These are phyloP conservation scores for Pseudorhombus dupliciocellatus DNA, from an alignment of 2,113 vertebrate species.

Conservation along the genomic window DNA sequence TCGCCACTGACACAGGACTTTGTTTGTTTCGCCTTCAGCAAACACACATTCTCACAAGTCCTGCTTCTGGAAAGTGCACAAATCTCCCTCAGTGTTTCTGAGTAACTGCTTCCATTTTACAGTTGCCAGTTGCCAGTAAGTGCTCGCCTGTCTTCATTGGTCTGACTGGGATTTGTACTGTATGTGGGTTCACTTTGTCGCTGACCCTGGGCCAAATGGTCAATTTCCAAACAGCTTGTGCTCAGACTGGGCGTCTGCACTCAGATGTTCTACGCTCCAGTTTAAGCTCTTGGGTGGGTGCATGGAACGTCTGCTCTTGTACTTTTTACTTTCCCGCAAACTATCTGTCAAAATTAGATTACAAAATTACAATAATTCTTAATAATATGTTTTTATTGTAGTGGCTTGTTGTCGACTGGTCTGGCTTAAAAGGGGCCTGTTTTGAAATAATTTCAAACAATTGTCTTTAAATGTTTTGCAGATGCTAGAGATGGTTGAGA, in stretches of 20 bases:
- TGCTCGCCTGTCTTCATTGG: conserved; percentile 16
- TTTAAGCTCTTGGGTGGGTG: too few relatives aligned
- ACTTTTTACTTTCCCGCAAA: too few relatives aligned
- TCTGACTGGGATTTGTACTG: conserved; percentile 19
- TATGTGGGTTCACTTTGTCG: conserved; percentile 24
- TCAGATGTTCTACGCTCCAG: too few relatives aligned
- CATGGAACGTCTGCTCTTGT: too few relatives aligned
- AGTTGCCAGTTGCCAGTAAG: conserved; percentile 11
- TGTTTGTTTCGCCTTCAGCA: conserved; percentile 39
- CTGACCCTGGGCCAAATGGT: conserved; percentile 4
- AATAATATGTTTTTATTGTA: too few relatives aligned
- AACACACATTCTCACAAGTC: conserved; percentile 19
- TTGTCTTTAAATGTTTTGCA: too few relatives aligned
- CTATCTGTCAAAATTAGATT: too few relatives aligned
- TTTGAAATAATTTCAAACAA: too few relatives aligned
- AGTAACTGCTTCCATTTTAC: conserved; percentile 33
- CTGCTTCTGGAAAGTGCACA: conserved; percentile 26
- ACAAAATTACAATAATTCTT: too few relatives aligned
- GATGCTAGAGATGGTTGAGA: neutral
- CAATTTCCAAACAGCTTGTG: neutral
- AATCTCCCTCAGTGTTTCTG: conserved; percentile 2
- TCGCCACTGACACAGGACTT: conserved; percentile 32
- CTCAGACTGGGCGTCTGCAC: too few relatives aligned
- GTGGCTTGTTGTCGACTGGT: too few relatives aligned
- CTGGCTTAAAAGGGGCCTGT: too few relatives aligned